Conservation (phyloP, 2,888 invertebrate species). For the Mimachlamys varia region DNA sequence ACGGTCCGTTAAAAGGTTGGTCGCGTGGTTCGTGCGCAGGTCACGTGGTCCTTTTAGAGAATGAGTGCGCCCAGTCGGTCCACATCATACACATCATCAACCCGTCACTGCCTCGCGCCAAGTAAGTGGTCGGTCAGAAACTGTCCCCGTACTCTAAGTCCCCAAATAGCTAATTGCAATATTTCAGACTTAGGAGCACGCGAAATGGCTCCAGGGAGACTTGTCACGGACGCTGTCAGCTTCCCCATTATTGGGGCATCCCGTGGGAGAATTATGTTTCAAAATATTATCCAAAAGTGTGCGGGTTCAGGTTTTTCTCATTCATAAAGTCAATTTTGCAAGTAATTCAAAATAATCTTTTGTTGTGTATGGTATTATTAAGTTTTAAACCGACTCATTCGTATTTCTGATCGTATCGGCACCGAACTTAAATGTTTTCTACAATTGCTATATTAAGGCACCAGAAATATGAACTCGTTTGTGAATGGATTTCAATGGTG, state of each 20-base stretch:
- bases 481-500: too few relatives aligned
- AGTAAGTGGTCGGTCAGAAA: not conserved
- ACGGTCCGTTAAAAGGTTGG: not conserved
- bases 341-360: not conserved
- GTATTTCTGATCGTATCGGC: too few relatives aligned
- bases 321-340: not conserved
- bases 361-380: not conserved
- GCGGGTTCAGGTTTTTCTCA: not conserved
- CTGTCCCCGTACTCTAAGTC: not conserved
- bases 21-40: not conserved
- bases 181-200: not conserved
- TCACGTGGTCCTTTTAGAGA: not conserved
- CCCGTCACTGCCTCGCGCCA: not conserved
- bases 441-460: too few relatives aligned
- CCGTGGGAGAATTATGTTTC: not conserved
- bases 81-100: not conserved
- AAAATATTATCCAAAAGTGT: not conserved
- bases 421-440: too few relatives aligned
- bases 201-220: not conserved
- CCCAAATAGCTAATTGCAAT: constrained; percentile 1
- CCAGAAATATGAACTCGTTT: too few relatives aligned
- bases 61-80: not conserved
- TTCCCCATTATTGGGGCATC: not conserved
- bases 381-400: too few relatives aligned
- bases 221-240: not conserved